These are phyloP conservation scores for Austrolebias charrua DNA, from an alignment of 2,797 vertebrate species.

Conservation along the genomic window DNA sequence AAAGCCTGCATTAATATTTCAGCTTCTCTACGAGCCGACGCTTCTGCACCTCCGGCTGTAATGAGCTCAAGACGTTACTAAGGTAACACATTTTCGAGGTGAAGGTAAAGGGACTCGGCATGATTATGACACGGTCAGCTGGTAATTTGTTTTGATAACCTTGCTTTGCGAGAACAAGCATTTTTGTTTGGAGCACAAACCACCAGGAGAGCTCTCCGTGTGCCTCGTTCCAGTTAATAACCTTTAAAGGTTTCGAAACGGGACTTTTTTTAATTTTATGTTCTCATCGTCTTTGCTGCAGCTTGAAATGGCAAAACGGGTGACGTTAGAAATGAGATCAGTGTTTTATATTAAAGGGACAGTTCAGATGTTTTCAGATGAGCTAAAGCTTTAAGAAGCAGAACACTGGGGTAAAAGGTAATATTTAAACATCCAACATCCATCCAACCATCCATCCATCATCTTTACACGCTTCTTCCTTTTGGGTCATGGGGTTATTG, in stretches of 20 bases:
- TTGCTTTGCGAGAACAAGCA: neutral
- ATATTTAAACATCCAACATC: neutral
- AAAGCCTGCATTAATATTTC: slow-evolving; percentile 10
- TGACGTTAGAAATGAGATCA: too few relatives aligned
- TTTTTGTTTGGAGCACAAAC: neutral
- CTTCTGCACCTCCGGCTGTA: slow-evolving; percentile 6
- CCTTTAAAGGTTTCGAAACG: too few relatives aligned
- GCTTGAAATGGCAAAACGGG: too few relatives aligned
- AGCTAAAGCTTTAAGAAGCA: neutral
- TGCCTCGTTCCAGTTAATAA: too few relatives aligned
- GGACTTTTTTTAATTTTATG: too few relatives aligned
- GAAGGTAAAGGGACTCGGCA: neutral
- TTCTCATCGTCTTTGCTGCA: too few relatives aligned
- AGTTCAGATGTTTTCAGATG: too few relatives aligned
- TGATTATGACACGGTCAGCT: neutral
- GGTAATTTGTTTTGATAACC: neutral
- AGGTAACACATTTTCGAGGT: slow-evolving; percentile 8
- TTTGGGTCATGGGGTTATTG: too few relatives aligned
- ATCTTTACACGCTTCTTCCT: too few relatives aligned
- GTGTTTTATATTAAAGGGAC: too few relatives aligned
- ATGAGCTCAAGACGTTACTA: slow-evolving; percentile 10
- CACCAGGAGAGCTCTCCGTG: too few relatives aligned
- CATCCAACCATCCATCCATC: too few relatives aligned
- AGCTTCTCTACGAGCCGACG: slow-evolving; percentile 6
- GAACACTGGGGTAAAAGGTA: neutral